Evolutionary conservation across 1,140 invertebrate genomes (phyloP).

Genomic region (Doryteuthis pealeii): DNA sequence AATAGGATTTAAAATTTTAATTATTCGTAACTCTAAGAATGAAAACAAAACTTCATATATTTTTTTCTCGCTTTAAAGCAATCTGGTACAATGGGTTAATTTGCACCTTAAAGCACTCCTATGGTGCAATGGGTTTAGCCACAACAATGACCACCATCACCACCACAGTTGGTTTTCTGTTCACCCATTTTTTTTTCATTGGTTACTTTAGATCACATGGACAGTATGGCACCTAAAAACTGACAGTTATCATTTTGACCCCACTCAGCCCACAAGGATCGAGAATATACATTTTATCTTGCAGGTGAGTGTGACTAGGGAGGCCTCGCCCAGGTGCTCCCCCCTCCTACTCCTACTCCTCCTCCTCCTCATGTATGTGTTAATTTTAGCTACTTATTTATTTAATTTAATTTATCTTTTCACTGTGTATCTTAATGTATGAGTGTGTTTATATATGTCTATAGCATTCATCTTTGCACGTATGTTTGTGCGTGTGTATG

Average conservation of each 20-base stretch:
- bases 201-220: conserved; percentile 13
- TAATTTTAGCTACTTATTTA: no score
- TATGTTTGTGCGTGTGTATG: background rate
- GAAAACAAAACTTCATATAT: no score
- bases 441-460: background rate
- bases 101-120: no score
- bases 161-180: no score
- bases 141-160: no score
- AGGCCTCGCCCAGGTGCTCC: background rate
- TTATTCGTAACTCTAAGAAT: no score
- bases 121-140: no score
- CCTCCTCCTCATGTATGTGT: background rate
- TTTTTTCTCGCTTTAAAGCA: no score
- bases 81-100: no score
- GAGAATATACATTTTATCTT: conserved; percentile 12
- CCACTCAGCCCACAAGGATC: background rate
- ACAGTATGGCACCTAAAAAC: conserved; percentile 7
- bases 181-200: no score
- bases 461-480: background rate
- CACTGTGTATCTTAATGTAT: background rate
- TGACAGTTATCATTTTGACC: conserved; percentile 6
- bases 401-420: no score
- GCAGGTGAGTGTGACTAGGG: conserved; percentile 9
- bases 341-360: background rate
- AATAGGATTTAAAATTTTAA: no score